Percentiles rank a stretch among this genome's conserved stretches.
Conservation (phyloP, 1,140 invertebrate genomes). For the Papilio xuthus region DNA sequence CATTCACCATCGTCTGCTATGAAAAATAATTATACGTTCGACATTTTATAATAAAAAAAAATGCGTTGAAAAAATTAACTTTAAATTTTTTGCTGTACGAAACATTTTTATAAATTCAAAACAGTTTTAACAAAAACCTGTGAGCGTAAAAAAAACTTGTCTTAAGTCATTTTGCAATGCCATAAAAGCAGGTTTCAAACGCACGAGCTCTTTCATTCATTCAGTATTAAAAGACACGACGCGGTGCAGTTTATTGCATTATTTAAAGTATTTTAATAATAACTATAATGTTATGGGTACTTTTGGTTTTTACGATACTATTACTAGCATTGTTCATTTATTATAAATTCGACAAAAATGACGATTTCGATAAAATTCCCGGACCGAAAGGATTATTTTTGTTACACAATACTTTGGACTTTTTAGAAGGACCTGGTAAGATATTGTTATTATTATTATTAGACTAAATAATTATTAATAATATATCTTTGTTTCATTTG, state of each 20-base stretch:
- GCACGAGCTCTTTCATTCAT: conserved; percentile 7
- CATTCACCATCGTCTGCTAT: too few relatives aligned
- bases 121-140: neutral
- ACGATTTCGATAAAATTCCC: conserved; percentile 56
- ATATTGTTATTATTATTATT: neutral
- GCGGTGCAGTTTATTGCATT: neutral
- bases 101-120: too few relatives aligned
- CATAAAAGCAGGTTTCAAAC: conserved; percentile 6
- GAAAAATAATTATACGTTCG: too few relatives aligned
- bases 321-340: conserved; percentile 4
- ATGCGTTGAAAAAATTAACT: too few relatives aligned
- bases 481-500: too few relatives aligned
- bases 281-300: conserved; percentile 6
- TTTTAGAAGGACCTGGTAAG: conserved; percentile 57
- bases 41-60: too few relatives aligned
- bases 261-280: conserved; percentile 8
- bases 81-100: too few relatives aligned
- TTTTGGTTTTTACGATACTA: neutral
- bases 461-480: neutral
- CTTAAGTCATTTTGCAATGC: neutral
- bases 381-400: conserved; percentile 54
- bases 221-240: neutral
- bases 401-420: conserved; percentile 58
- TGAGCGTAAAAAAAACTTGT: neutral
- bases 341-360: conserved; percentile 19